A percentile compares a stretch with the other conserved stretches of the same genome.
Conservation (phyloP, 1,140 invertebrate genomes). For the Batillaria attramentaria region DNA sequence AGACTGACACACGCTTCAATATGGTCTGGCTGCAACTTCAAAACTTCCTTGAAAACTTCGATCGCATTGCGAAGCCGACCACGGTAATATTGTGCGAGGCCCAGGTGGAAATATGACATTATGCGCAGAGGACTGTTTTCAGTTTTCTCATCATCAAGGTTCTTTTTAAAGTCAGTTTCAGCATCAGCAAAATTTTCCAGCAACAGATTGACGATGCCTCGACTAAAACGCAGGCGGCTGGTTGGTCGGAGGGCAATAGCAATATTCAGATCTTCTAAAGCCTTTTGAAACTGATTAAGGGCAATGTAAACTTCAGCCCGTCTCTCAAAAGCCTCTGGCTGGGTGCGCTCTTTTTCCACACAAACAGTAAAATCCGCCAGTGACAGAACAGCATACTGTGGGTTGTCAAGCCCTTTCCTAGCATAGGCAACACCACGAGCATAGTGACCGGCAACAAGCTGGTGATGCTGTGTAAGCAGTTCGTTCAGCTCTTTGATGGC, state of each 20-base stretch:
- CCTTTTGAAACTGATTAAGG: slow-evolving; percentile 52
- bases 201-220: slow-evolving; percentile 57
- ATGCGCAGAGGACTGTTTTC: slow-evolving; percentile 20
- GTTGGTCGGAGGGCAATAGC: slow-evolving; percentile 48
- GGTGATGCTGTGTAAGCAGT: slow-evolving; percentile 36
- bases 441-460: slow-evolving; percentile 50
- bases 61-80: slow-evolving; percentile 65
- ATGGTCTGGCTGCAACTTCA: slow-evolving; percentile 63
- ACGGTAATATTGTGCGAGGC: slow-evolving; percentile 61
- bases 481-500: slow-evolving; percentile 10
- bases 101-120: slow-evolving; percentile 59
- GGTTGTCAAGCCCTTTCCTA: slow-evolving; percentile 44
- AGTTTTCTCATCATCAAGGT: slow-evolving; percentile 9
- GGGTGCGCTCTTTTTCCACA: slow-evolving; percentile 43
- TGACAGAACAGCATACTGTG: slow-evolving; percentile 47
- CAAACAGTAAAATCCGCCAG: slow-evolving; percentile 53
- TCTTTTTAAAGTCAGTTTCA: slow-evolving; percentile 26
- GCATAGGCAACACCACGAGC: slow-evolving; percentile 49
- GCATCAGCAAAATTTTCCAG: slow-evolving; percentile 52
- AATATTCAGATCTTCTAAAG: slow-evolving; percentile 54
- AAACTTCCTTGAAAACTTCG: slow-evolving; percentile 66
- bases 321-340: slow-evolving; percentile 55
- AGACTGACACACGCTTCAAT: slow-evolving; percentile 63
- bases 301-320: slow-evolving; percentile 60
- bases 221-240: slow-evolving; percentile 49